Base-by-base conservation (phyloP, 2,888 invertebrate genomes). In the Allacma fusca region DNA sequence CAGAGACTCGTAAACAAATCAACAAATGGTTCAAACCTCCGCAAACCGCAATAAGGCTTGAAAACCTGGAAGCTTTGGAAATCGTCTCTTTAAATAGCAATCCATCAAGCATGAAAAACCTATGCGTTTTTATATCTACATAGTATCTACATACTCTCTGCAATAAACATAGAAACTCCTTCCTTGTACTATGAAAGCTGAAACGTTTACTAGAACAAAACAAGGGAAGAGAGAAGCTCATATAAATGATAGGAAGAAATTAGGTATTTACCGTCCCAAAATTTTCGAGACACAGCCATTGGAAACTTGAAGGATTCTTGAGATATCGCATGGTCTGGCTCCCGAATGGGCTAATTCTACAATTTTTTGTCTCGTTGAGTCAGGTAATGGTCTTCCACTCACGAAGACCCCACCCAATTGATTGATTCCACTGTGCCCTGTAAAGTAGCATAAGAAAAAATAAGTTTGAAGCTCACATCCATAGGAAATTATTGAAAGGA, bases 221-320 rank as follows among this genome's bases (percentile, higher is more conserved):
- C n/a, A n/a, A n/a, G n/a, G n/a, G n/a, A n/a, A n/a, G n/a, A n/a
- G n/a, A n/a, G n/a, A n/a, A n/a, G n/a, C n/a, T n/a, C n/a, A n/a
- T n/a, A n/a, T n/a, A n/a, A 40, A 40, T 13, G 50, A 50, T 50
- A 50, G 16, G n/a, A 50, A 12, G 9, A 69, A 1, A 43, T 43
- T 24, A 69, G 9, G 40, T 21, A 70, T 77, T 82, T 87, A 89
- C 85, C 86, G 87, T 79, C 89, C 89, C 34, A 90, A 87, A 80
- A 90, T 90, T 85, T 90, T 90, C 81, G 88, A 87, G 65, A 90
- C 88, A 84, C 88, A 90, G 80, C 90, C 90, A 85, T 90, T 90
- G 68, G 89, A 89, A 73, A 90, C 90, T 85, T 89, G 89, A 26
- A 90, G 86, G 79, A 88, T 88, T 69, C 89, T 85, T 57, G 89